phyloP scores from a whole-genome alignment of 1,140 invertebrate genomes.

The Diprion similis region DNA sequence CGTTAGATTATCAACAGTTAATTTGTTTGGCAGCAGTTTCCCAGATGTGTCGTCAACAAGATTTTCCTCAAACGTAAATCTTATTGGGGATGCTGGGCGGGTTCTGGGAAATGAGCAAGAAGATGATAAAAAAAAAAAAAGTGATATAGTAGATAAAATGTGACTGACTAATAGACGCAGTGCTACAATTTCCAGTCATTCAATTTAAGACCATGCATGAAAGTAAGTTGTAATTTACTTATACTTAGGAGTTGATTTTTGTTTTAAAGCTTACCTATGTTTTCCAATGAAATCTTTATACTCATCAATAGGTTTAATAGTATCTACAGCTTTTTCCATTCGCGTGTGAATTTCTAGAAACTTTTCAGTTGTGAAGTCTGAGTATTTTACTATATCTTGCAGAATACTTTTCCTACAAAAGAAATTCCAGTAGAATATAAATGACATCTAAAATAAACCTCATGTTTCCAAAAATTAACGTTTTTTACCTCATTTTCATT shows the following conservation, averaged over 20 bases:
- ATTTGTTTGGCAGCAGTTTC: slow-evolving; percentile 79
- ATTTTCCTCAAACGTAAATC: slow-evolving; percentile 84
- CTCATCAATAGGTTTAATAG: slow-evolving; percentile 79
- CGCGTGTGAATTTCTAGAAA: slow-evolving; percentile 77
- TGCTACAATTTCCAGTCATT: too few relatives aligned
- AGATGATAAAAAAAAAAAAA: too few relatives aligned
- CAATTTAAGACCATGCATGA: too few relatives aligned
- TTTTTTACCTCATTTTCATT: background rate
- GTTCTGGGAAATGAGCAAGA: slow-evolving; percentile 64
- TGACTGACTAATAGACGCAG: too few relatives aligned
- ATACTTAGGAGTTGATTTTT: too few relatives aligned
- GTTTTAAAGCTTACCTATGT: slow-evolving; percentile 69
- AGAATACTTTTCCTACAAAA: slow-evolving; percentile 74
- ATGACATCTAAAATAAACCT: background rate
- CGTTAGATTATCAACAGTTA: slow-evolving; percentile 91
- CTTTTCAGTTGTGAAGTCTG: slow-evolving; percentile 78
- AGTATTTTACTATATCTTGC: slow-evolving; percentile 74
- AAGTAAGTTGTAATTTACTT: too few relatives aligned
- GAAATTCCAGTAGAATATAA: slow-evolving; percentile 13
- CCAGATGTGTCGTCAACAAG: slow-evolving; percentile 84
- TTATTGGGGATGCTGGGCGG: slow-evolving; percentile 73
- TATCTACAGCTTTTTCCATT: slow-evolving; percentile 74
- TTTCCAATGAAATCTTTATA: slow-evolving; percentile 85
- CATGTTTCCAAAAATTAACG: background rate
- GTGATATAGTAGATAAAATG: too few relatives aligned